Evolutionary conservation across 2,797 vertebrate species (phyloP).

Genomic region (Petrocephalus schoutedeni): DNA sequence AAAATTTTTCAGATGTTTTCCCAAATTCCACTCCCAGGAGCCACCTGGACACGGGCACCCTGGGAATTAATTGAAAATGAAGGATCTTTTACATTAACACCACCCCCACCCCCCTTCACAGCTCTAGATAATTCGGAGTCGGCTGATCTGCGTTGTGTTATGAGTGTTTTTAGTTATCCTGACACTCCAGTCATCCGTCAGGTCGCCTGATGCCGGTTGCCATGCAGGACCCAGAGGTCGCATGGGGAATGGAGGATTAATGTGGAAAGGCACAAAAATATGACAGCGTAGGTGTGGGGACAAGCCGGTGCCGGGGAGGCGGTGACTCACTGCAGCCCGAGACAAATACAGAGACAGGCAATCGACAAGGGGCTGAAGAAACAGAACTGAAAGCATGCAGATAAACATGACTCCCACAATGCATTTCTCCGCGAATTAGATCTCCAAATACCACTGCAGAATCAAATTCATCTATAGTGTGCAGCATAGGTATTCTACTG

Average conservation of each 20-base stretch:
- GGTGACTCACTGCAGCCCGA: slow-evolving; percentile 66
- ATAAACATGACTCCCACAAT: slow-evolving; percentile 56
- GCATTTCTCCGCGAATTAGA: slow-evolving; percentile 58
- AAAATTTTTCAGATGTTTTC: slow-evolving; percentile 24
- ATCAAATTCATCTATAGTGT: slow-evolving; percentile 54
- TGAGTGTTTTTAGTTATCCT: slow-evolving; percentile 25
- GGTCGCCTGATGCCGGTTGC: slow-evolving; percentile 21
- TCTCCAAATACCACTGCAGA: slow-evolving; percentile 57
- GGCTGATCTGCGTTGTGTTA: slow-evolving; percentile 27
- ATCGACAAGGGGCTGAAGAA: slow-evolving; percentile 52
- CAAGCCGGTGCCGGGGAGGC: slow-evolving; percentile 22
- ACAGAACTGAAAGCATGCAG: slow-evolving; percentile 64
- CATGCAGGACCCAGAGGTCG: slow-evolving; percentile 11
- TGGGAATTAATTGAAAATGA: slow-evolving; percentile 51
- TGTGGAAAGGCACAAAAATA: slow-evolving; percentile 36
- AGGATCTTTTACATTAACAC: slow-evolving; percentile 43
- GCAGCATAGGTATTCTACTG: slow-evolving; percentile 45
- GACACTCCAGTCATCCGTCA: slow-evolving; percentile 31
- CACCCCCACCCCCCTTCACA: slow-evolving; percentile 35
- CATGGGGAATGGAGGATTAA: slow-evolving; percentile 32
- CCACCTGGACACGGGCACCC: slow-evolving; percentile 15
- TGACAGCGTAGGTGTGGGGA: slow-evolving; percentile 30
- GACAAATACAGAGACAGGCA: slow-evolving; percentile 46
- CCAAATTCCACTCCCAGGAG: slow-evolving; percentile 42
- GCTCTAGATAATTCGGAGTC: slow-evolving; percentile 36